phyloP scores from a whole-genome alignment of 2,797 vertebrate genomes.

The Danio aesculapii region DNA sequence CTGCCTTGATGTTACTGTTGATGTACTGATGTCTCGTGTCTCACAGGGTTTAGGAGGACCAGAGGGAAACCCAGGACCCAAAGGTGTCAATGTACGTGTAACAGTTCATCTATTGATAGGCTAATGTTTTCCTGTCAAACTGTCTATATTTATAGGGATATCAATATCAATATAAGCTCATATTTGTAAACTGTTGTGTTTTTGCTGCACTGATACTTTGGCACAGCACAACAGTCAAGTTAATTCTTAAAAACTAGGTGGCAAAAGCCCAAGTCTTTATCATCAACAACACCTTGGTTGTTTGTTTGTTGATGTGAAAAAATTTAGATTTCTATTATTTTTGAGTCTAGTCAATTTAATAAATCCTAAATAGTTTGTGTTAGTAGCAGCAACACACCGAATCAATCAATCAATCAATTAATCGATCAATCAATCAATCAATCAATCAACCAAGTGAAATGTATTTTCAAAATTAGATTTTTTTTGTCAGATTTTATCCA shows the following conservation, averaged over 20 bases:
- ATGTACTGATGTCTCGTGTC: constrained; percentile 49
- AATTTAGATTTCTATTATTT: too few relatives aligned
- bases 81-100: constrained; percentile 93
- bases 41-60: constrained; percentile 92
- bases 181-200: not conserved
- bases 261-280: too few relatives aligned
- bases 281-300: too few relatives aligned
- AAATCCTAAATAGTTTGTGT: not conserved
- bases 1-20: not conserved
- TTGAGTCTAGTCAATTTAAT: not conserved
- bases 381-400: not conserved
- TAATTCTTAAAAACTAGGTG: not conserved
- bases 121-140: too few relatives aligned
- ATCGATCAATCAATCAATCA: too few relatives aligned
- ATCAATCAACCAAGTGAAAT: too few relatives aligned
- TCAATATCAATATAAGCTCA: not conserved
- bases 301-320: too few relatives aligned
- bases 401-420: not conserved
- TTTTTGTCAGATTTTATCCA: not conserved
- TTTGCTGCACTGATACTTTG: not conserved
- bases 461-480: too few relatives aligned
- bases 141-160: too few relatives aligned
- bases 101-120: too few relatives aligned
- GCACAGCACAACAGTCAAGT: not conserved
- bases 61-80: constrained; percentile 92